phyloP scores from a whole-genome alignment of 53 echinoderm and acorn worm species.

The Zoroaster sp. region DNA sequence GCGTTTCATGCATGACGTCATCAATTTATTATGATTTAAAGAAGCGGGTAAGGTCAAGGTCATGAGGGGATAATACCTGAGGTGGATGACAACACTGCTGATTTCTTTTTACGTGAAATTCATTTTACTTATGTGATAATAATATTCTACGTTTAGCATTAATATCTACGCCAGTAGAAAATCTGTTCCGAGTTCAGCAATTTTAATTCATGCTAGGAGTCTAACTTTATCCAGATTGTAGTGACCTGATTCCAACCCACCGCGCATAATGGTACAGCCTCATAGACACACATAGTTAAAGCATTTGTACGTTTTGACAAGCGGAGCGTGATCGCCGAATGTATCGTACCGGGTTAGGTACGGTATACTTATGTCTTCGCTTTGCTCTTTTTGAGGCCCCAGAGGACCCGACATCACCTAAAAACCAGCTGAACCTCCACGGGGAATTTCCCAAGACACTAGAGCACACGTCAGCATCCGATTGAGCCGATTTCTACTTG shows the following conservation, averaged over 20 bases:
- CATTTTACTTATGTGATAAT: neutral
- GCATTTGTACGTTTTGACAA: conserved; percentile 63
- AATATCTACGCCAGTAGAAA: neutral
- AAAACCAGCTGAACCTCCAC: conserved; percentile 26
- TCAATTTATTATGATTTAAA: conserved; percentile 44
- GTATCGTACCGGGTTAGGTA: conserved; percentile 56
- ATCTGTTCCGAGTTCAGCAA: neutral
- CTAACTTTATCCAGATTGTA: neutral
- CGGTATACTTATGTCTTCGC: conserved; percentile 42
- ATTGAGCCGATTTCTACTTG: conserved; percentile 40
- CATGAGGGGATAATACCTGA: conserved; percentile 16
- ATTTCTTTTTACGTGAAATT: neutral
- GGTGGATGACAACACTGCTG: neutral
- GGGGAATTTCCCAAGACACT: conserved; percentile 47
- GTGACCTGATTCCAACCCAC: conserved; percentile 53
- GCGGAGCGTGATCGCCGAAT: conserved; percentile 46
- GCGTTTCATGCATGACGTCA: conserved; percentile 35
- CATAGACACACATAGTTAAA: conserved; percentile 58
- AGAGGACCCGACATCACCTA: conserved; percentile 27
- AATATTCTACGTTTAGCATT: neutral
- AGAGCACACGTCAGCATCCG: conserved; percentile 28
- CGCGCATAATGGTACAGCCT: conserved; percentile 47
- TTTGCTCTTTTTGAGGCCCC: conserved; percentile 37
- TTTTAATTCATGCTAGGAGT: neutral
- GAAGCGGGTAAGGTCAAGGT: conserved; percentile 61